Evolutionary conservation across 2,888 invertebrate species (phyloP), one percentile per base, ranked within the genome.

Genomic region (Agrenia bidenticulata): DNA sequence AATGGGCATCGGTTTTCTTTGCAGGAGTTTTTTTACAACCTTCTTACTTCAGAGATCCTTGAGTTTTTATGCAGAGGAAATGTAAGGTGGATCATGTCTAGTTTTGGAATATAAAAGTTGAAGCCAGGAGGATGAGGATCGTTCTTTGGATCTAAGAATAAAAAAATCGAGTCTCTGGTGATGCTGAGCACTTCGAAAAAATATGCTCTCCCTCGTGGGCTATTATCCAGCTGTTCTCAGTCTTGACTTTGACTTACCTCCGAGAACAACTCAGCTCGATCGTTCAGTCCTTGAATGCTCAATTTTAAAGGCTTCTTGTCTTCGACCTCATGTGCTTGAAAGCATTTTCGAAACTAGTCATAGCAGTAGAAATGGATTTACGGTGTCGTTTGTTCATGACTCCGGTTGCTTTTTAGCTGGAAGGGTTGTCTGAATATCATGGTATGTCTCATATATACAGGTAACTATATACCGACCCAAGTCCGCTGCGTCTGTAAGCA

Each of bases 191-290:
- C 19, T 17, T 15, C 9, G 27, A 45, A 57, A 57, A 58, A 58
- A 26, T 45, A 58, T 58, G 58, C 23, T 23, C 26, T 58, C 58
- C 58, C 58, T 23, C 45, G 58, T 58, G 58, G 58, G 7, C 58
- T 58, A 58, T 58, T 58, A 45, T 41, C 58, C 58, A 58, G 45
- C 58, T 58, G 58, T 58, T 58, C 56, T 41, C 37, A 21, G 7
- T 32, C 32, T 55, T 57, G 55, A 32, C 55, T 55, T 32, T 55
- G 39, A 39, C 39, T 53, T 53, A 53, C 55, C 55, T 55, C 32
- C 32, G 32, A 32, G n/a, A 11, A 39, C 39, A 39, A 11, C 39
- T 39, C 39, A 39, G 9, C 15, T 39, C 15, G 9, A 39, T 11
- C 45, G 5, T 45, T 15, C 17, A 45, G 45, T 9, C n/a, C 15